Percentiles rank a stretch among this genome's conserved stretches.
These are phyloP conservation scores for Maniola hyperantus DNA, from an alignment of 2,888 invertebrate genomes.

Conservation along the genomic window DNA sequence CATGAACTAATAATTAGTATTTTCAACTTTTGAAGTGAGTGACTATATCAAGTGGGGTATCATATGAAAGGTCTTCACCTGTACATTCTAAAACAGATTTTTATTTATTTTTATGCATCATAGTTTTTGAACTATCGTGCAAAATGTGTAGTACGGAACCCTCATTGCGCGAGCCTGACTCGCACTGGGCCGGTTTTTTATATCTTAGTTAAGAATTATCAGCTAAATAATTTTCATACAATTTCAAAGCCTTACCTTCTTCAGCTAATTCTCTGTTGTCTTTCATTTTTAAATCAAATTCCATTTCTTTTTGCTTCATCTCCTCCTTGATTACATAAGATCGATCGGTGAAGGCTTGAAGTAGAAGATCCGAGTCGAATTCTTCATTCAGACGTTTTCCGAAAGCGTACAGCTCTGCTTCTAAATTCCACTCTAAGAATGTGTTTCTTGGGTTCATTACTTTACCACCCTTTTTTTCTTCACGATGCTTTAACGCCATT, in stretches of 20 bases:
- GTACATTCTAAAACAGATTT: too few species aligned
- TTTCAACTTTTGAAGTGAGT: too few species aligned
- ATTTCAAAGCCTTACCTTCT: constrained; percentile 70
- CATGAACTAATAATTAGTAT: too few species aligned
- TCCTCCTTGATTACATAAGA: constrained; percentile 90
- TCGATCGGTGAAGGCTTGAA: constrained; percentile 90
- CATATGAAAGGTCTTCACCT: too few species aligned
- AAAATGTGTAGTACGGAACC: too few species aligned
- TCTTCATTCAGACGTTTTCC: constrained; percentile 92
- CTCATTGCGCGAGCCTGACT: too few species aligned
- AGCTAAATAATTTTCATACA: not conserved
- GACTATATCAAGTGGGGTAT: too few species aligned
- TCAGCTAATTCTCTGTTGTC: constrained; percentile 87
- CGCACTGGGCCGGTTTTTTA: too few species aligned
- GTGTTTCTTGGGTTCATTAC: constrained; percentile 78
- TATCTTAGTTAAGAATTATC: too few species aligned
- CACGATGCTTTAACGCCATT: constrained; percentile 82
- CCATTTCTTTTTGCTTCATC: constrained; percentile 85
- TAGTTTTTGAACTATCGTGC: too few species aligned
- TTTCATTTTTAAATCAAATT: constrained; percentile 84
- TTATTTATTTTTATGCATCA: too few species aligned
- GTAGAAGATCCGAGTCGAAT: constrained; percentile 87
- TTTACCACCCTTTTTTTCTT: constrained; percentile 83
- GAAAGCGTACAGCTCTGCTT: constrained; percentile 94
- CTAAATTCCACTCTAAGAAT: constrained; percentile 93